These are phyloP conservation scores for Solen grandis DNA, from an alignment of 1,140 invertebrate genomes.

Conservation along the genomic window DNA sequence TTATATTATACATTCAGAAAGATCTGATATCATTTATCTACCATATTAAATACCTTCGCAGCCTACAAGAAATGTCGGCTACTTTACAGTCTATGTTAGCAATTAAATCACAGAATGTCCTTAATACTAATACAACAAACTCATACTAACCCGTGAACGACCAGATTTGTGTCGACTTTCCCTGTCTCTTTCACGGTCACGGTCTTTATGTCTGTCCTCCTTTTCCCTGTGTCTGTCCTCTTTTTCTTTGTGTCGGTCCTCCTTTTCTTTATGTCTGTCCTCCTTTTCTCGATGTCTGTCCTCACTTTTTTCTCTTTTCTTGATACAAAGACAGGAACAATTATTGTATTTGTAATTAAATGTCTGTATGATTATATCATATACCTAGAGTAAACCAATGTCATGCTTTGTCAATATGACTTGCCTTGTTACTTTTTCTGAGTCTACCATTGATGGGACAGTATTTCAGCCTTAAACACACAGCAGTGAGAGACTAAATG, in stretches of 20 bases:
- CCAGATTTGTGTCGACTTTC: slow-evolving; percentile 42
- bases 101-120: no score
- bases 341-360: slow-evolving; percentile 50
- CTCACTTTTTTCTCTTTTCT: slow-evolving; percentile 35
- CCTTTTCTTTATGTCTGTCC: neutral
- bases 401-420: slow-evolving; percentile 58
- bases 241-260: neutral
- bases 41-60: no score
- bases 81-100: no score
- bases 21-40: no score
- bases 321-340: no score
- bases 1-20: no score
- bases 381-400: slow-evolving; percentile 47
- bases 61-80: no score
- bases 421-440: slow-evolving; percentile 49
- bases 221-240: slow-evolving; percentile 23
- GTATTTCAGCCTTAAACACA: slow-evolving; percentile 24
- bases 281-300: neutral
- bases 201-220: slow-evolving; percentile 15
- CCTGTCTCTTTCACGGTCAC: slow-evolving; percentile 25
- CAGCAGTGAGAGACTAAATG: no score
- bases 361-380: slow-evolving; percentile 59
- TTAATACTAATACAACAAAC: no score
- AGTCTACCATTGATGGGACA: slow-evolving; percentile 31
- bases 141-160: slow-evolving; percentile 27